Evolutionary conservation across 2,797 vertebrate genomes (phyloP), one percentile per base, ranked within the genome.

Genomic region (Anguilla anguilla): DNA sequence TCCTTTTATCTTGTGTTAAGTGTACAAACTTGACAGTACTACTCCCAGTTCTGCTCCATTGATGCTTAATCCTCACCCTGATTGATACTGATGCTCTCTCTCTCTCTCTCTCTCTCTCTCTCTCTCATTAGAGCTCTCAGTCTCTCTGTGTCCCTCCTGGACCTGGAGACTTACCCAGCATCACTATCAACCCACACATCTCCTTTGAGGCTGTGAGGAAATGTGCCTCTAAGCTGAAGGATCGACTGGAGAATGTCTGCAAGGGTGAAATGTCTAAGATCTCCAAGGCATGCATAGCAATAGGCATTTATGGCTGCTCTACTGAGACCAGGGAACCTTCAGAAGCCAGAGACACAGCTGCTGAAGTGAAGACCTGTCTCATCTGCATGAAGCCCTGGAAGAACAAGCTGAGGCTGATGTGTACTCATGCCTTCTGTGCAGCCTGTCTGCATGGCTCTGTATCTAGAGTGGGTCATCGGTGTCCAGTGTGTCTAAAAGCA

Each of bases 331-430:
- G 31, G 13, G 72, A n/a, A 31, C n/a, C 31, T 31, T 39, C 72
- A 35, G 72, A n/a, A 74, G 28, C 25, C 28, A 39, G 31, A 74
- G 72, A 6, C 31, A 74, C 72, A 35, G 72, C 72, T 74, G 72
- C 72, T 35, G 31, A 79, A 79, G 39, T 1, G 74, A 3, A 43
- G 74, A 43, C 19, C 77, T 81, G 77, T 81, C 17, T 22, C 43
- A 6, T 46, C 77, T 81, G 77, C 43, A 46, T 25, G 43, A 7
- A 9, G 10, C 43, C 39, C 77, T 22, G n/a, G 1, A 17, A 81
- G 77, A 81, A 81, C 6, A 81, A 81, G 43, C 43, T 10, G 77
- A 81, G 77, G 77, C 77, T 81, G 39, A 81, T 46, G 3, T 81
- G 77, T n/a, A 22, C 39, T 43, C 77, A 81, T 81, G 77, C 43